Conservation (phyloP, 2,888 invertebrate genomes). For the Dryobotodes eremita region DNA sequence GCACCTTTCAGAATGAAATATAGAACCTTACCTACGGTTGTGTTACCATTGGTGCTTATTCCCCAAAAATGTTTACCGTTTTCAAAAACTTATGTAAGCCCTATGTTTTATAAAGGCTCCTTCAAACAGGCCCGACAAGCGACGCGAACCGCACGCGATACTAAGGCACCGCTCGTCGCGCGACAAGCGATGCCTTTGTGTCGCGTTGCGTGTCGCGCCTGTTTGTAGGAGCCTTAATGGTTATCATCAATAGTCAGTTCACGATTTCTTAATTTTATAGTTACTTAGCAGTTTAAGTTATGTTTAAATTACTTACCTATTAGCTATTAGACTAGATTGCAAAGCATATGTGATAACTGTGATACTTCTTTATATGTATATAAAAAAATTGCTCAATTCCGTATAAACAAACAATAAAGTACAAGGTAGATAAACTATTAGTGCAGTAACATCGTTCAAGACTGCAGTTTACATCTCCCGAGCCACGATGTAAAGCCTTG, state of each 20-base stretch:
- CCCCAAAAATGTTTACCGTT: neutral
- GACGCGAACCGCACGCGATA: too few relatives aligned
- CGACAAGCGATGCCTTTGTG: too few relatives aligned
- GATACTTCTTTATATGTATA: neutral
- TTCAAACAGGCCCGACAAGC: too few relatives aligned
- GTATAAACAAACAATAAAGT: conserved; percentile 6
- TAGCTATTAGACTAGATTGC: neutral
- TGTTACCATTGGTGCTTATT: neutral
- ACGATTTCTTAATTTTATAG: neutral
- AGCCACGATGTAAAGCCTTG: conserved; percentile 20
- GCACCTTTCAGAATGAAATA: too few relatives aligned
- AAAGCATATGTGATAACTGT: neutral
- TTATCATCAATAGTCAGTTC: neutral
- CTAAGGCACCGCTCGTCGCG: too few relatives aligned
- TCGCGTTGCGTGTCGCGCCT: too few relatives aligned
- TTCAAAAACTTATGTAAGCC: neutral
- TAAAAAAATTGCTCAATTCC: neutral
- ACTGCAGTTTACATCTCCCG: conserved; percentile 27
- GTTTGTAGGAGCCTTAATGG: too few relatives aligned
- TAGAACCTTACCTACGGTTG: too few relatives aligned
- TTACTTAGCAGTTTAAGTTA: neutral
- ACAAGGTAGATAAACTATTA: conserved; percentile 1
- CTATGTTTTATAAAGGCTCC: neutral
- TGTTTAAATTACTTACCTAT: neutral
- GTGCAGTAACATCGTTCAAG: conserved; percentile 14